Base-by-base conservation (phyloP, 2,888 invertebrate species). In the Maniola hyperantus region DNA sequence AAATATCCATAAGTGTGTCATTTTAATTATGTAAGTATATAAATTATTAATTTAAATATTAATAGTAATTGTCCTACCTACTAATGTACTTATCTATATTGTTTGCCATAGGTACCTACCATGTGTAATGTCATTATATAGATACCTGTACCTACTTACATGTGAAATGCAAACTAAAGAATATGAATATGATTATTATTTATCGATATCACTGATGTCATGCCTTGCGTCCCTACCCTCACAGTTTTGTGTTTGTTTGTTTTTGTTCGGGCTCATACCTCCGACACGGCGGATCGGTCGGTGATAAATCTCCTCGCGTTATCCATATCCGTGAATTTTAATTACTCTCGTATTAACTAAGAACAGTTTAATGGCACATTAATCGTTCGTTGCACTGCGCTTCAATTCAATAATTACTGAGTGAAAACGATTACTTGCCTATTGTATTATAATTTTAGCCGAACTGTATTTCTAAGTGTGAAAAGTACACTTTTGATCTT, bases 261-360 rank as follows among this genome's bases (percentile, higher is more conserved):
- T 55, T 55, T 36, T 55, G 1, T 55, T 39, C 5, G 15, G n/a
- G 26, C 55, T 11, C 54, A 54, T 54, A 20, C 26, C 44, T 48
- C 48, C 48, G 48, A 48, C 42, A 13, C 20, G 2, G 18, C 13
- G 33, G 13, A 44, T 36, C 58, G 55, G n/a, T n/a, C 5, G 33
- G 33, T 44, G 58, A 44, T 44, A 58, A 58, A 58, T 58, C 57
- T 20, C n/a, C 8, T 53, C 57, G 57, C 57, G 57, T 44, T 58
- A 58, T 58, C 42, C 44, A 44, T 44, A 44, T 58, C 58, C 58
- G 58, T 44, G 58, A 44, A 58, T 58, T 58, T 18, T 48, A 60
- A 60, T 60, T 44, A 58, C 58, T 39, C 4, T 39, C 39, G 11
- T 39, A 39, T 44, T 18, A 46, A 46, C 34, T 18, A n/a, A 5